A percentile compares a stretch with the other conserved stretches of the same genome.
phyloP scores from a whole-genome alignment of 2,113 vertebrate species.

The Fregata magnificens region DNA sequence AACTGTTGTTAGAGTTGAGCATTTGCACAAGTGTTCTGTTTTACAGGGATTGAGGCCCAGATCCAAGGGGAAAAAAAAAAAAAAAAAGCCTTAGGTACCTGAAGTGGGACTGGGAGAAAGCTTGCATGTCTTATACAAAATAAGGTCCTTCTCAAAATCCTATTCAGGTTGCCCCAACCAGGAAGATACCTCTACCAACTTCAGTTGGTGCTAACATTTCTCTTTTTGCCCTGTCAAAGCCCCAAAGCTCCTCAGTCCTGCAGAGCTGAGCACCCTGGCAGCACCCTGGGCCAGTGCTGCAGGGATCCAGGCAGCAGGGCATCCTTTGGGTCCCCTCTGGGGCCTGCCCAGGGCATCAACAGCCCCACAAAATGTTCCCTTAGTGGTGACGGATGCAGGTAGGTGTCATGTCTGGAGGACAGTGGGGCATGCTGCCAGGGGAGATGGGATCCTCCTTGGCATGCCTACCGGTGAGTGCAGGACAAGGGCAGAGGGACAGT shows the following conservation, averaged over 20 bases:
- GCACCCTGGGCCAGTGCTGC: neutral
- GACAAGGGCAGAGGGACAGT: neutral
- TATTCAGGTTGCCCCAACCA: neutral
- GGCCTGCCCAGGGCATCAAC: neutral
- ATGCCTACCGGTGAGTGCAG: neutral
- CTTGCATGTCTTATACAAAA: neutral
- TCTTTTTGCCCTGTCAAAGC: neutral
- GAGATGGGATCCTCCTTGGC: neutral
- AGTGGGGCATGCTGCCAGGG: neutral
- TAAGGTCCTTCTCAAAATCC: neutral
- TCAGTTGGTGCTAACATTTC: neutral
- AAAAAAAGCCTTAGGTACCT: neutral
- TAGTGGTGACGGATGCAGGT: neutral
- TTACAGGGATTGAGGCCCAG: neutral
- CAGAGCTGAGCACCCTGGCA: neutral
- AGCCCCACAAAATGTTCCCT: neutral
- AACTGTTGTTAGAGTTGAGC: neutral
- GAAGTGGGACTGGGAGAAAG: neutral
- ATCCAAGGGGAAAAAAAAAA: neutral
- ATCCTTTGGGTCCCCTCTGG: neutral
- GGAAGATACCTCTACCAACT: neutral
- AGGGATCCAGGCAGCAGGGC: neutral
- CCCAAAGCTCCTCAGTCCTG: neutral
- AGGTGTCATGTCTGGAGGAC: neutral
- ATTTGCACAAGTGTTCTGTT: neutral